Evolutionary conservation across 37 sponge, comb jelly and placozoan species (phyloP).

Genomic region (Beroe forskalii): DNA sequence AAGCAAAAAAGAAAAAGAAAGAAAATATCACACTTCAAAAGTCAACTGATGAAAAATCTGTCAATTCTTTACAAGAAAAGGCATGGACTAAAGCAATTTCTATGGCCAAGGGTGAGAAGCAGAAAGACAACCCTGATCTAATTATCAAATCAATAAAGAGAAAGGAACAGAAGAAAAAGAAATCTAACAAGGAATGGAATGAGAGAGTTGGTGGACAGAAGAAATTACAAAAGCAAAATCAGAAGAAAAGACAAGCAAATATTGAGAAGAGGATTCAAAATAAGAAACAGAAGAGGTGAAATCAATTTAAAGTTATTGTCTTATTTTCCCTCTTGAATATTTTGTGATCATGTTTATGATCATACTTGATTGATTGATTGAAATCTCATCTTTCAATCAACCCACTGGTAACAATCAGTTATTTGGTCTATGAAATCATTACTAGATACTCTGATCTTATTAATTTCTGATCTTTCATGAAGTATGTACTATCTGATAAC

Average conservation of each 20-base stretch:
- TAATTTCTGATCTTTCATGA: no score
- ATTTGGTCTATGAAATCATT: no score
- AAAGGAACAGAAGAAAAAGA: conserved; percentile 8
- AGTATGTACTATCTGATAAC: no score
- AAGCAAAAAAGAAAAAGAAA: conserved; percentile 56
- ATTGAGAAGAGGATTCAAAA: conserved; percentile 41
- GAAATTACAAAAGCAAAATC: conserved; percentile 40
- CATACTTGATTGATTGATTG: no score
- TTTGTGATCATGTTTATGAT: no score
- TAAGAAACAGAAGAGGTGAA: conserved; percentile 19
- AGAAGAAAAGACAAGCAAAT: conserved; percentile 62
- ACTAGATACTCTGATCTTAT: no score
- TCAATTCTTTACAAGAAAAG: conserved; percentile 5
- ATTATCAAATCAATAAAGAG: conserved; percentile 47
- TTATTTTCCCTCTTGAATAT: no score
- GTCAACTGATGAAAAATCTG: conserved; percentile 45
- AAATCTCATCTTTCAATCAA: no score
- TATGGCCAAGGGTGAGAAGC: conserved; percentile 64
- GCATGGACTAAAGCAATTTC: conserved; percentile 36
- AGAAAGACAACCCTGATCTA: conserved; percentile 54
- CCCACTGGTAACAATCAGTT: no score
- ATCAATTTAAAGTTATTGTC: no score
- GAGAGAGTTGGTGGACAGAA: conserved; percentile 49
- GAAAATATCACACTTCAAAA: conserved; percentile 7
- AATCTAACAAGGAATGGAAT: conserved; percentile 38